Conservation (phyloP, 2,113 vertebrate genomes). For the Pelecanus crispus region DNA sequence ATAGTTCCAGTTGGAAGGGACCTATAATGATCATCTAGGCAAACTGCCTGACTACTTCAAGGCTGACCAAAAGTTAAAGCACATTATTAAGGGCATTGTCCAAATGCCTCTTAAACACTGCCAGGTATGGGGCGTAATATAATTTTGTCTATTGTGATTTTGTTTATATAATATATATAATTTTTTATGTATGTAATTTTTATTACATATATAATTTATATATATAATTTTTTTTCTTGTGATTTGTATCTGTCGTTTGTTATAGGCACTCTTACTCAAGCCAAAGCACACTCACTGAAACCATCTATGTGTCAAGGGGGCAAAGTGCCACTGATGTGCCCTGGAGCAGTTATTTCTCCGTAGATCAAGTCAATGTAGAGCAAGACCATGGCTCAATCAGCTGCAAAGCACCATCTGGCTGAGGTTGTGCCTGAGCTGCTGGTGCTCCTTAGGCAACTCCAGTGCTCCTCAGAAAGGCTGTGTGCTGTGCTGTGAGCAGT, state of each 20-base stretch:
- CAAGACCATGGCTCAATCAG: not conserved
- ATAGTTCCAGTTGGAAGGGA: not conserved
- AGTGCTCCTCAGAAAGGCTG: not conserved
- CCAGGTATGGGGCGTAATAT: not conserved
- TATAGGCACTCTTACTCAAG: not conserved
- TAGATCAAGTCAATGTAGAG: not conserved
- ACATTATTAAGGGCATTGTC: not conserved
- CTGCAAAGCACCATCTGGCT: not conserved
- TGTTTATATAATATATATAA: not conserved
- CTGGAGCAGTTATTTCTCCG: not conserved
- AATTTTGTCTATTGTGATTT: not conserved
- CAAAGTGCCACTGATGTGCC: not conserved
- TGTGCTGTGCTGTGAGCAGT: not conserved
- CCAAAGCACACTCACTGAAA: not conserved
- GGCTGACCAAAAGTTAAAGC: not conserved
- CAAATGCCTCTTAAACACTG: not conserved
- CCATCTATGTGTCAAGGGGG: not conserved
- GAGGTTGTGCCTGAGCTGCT: not conserved
- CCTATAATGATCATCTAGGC: not conserved
- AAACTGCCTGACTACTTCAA: not conserved
- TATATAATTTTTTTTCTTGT: not conserved
- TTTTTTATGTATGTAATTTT: not conserved
- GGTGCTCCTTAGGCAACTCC: not conserved
- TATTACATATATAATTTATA: not conserved
- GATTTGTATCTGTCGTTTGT: not conserved